A percentile compares a stretch with the other conserved stretches of the same genome.
phyloP scores from a whole-genome alignment of 2,888 invertebrate species.

The Tiliacea aurago region DNA sequence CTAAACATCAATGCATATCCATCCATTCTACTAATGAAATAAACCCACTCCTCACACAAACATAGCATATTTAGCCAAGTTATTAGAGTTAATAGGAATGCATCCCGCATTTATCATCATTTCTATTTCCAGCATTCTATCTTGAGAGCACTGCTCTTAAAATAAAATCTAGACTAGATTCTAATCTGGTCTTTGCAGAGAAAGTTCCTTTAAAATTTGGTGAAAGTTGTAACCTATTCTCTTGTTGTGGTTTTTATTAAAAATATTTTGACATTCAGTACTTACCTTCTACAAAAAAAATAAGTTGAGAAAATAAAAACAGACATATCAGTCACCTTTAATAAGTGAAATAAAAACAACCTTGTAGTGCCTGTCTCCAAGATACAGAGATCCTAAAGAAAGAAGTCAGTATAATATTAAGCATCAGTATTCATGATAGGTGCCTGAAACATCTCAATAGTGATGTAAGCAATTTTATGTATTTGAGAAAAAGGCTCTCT shows the following conservation, averaged over 20 bases:
- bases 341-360: neutral
- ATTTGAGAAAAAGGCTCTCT: too few relatives aligned
- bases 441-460: neutral
- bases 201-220: conserved; percentile 47
- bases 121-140: conserved; percentile 29
- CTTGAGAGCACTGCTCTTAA: conserved; percentile 20
- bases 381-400: neutral
- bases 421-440: neutral
- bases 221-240: conserved; percentile 46
- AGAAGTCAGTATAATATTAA: neutral
- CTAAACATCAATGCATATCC: neutral
- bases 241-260: conserved; percentile 14
- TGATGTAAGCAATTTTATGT: neutral
- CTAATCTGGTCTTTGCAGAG: conserved; percentile 40
- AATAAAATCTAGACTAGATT: conserved; percentile 51
- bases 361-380: neutral
- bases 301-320: neutral
- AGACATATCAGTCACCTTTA: neutral
- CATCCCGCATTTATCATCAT: conserved; percentile 13
- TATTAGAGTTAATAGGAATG: neutral
- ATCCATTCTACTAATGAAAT: neutral
- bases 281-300: neutral
- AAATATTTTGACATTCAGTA: conserved; percentile 26
- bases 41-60: neutral
- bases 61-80: neutral